A percentile compares a stretch with the other conserved stretches of the same genome.
These are phyloP conservation scores for Hoplostethus atlanticus DNA, from an alignment of 2,797 vertebrate species.

Conservation along the genomic window DNA sequence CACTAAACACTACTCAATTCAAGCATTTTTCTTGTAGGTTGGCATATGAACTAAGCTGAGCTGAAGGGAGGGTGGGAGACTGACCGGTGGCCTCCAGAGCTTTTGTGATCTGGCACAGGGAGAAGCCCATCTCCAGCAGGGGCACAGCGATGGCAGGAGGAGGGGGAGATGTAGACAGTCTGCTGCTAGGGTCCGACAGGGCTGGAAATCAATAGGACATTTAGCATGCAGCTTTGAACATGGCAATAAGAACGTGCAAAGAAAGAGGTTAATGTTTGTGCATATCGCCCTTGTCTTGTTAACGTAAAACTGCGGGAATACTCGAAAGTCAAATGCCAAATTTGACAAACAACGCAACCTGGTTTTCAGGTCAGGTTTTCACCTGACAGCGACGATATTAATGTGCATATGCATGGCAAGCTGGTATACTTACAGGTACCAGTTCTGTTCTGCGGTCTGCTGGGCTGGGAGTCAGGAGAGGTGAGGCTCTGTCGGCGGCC, in stretches of 20 bases:
- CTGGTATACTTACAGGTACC: slow-evolving; percentile 80
- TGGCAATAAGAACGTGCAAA: neutral
- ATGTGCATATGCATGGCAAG: neutral
- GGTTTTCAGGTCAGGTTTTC: neutral
- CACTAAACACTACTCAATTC: neutral
- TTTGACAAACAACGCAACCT: no score
- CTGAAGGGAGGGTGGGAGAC: slow-evolving; percentile 1
- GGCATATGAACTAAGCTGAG: neutral
- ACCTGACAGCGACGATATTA: neutral
- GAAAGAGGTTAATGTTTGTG: no score
- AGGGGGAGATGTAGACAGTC: slow-evolving; percentile 96
- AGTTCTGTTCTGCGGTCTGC: slow-evolving; percentile 90
- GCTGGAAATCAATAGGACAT: slow-evolving; percentile 75
- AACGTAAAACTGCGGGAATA: no score
- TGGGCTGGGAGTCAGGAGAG: slow-evolving; percentile 94
- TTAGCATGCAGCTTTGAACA: neutral
- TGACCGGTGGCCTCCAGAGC: slow-evolving; percentile 97
- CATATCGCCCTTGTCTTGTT: no score
- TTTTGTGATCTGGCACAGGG: slow-evolving; percentile 96
- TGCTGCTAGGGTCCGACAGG: slow-evolving; percentile 96
- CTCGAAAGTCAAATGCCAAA: no score
- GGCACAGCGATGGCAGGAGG: slow-evolving; percentile 98
- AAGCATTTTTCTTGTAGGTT: neutral
- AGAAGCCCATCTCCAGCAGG: slow-evolving; percentile 97
- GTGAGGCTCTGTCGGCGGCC: slow-evolving; percentile 95